Base-by-base conservation (phyloP, 1,140 invertebrate species). In the Alviniconcha marisindica region DNA sequence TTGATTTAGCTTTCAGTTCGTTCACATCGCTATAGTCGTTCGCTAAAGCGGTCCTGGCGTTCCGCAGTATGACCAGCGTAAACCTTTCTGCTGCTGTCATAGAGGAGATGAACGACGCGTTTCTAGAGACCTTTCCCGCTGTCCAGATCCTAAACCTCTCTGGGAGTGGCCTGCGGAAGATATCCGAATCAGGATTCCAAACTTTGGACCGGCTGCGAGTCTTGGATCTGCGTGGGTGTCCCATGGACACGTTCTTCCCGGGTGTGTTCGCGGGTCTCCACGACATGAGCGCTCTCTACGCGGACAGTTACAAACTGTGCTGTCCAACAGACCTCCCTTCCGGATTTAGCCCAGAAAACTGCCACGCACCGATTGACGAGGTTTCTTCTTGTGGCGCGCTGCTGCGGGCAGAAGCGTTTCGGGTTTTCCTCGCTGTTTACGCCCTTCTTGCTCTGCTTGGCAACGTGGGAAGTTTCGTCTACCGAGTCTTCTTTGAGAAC, bases 361-460 rank as follows among this genome's bases (percentile, higher is more conserved):
- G 77, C 31, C 56, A 56, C 12, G 31, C 77, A 54, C 48, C 48
- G 7, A 1, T 7, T 4, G 56, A 40, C 28, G 56, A 54, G 14
- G 33, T 78, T 3, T 54, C 77, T 10, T 78, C 77, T 2, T 78
- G 77, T 33, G 77, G 31, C 1, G 77, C 48, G 14, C 14, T 78
- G 14, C 14, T 78, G n/a, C 12, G 48, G 14, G 0, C 21, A 12
- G 48, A 78, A 7, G 73, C 79, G 10, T 63, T 87, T 0, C 69
- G 77, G 4, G 51, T 85, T 0, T 81, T 77, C 54, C 51, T 89
- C 24, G 86, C 82, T 86, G n/a, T 87, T 31, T 71, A 85, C 0
- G 87, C 83, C 12, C 24, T 84, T 40, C 18, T n/a, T 21, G 86
- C 87, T n/a, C 31, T 89, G 15, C 7, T 85, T 15, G 88, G 88